Evolutionary conservation across 1,140 invertebrate genomes (phyloP).

Genomic region (Trachelipus rathkii): DNA sequence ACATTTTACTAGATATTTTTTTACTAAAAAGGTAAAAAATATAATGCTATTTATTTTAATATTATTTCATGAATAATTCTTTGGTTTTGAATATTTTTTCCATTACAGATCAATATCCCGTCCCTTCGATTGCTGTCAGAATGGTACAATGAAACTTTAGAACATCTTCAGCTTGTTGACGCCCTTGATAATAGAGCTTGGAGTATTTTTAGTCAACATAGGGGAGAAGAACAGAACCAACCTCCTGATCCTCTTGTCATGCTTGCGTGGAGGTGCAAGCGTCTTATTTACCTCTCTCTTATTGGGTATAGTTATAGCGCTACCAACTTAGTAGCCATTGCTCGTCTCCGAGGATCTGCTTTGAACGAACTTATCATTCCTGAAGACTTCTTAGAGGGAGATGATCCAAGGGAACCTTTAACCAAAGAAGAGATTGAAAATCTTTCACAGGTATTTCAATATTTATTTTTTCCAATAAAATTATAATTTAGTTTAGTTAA

Average conservation of each 20-base stretch:
- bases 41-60: too few relatives aligned
- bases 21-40: too few relatives aligned
- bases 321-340: constrained; percentile 66
- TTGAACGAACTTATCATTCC: constrained; percentile 62
- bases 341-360: constrained; percentile 59
- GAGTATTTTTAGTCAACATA: constrained; percentile 46
- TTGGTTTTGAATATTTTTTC: constrained; percentile 43
- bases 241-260: constrained; percentile 67
- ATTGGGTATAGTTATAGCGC: constrained; percentile 61
- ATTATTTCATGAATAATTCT: too few relatives aligned
- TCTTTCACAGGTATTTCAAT: constrained; percentile 33
- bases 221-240: constrained; percentile 50
- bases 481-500: not conserved
- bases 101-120: constrained; percentile 43
- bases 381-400: constrained; percentile 47
- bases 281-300: constrained; percentile 63
- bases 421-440: constrained; percentile 38
- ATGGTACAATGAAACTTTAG: constrained; percentile 60
- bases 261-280: constrained; percentile 67
- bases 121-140: constrained; percentile 53
- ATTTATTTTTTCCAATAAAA: not conserved
- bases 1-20: too few relatives aligned
- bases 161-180: constrained; percentile 68
- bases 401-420: constrained; percentile 35
- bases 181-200: constrained; percentile 51